A percentile compares a stretch with the other conserved stretches of the same genome.
These are phyloP conservation scores for Caenorhabditis remanei DNA, from an alignment of 1,140 invertebrate species.

Conservation along the genomic window DNA sequence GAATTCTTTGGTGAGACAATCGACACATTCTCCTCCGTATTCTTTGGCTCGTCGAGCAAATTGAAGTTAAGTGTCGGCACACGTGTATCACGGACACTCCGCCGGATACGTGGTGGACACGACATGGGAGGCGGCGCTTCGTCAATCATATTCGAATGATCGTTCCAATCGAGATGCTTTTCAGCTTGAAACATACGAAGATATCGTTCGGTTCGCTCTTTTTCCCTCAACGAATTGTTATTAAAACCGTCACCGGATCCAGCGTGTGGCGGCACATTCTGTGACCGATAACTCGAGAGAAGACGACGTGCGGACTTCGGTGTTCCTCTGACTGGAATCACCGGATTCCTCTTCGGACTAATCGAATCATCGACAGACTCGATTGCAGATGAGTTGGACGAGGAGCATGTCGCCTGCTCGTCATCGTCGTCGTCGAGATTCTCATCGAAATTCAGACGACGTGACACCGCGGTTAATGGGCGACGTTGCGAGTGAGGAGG, in stretches of 20 bases:
- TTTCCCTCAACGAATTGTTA: not conserved
- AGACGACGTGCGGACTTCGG: conserved; percentile 16
- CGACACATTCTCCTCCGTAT: no score
- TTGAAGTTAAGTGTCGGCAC: conserved; percentile 2
- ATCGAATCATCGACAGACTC: not conserved
- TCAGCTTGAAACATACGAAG: not conserved
- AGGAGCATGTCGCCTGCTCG: conserved; percentile 13
- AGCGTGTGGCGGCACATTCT: not conserved
- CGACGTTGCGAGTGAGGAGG: conserved; percentile 36
- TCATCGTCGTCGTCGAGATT: conserved; percentile 27
- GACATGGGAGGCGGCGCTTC: conserved; percentile 30
- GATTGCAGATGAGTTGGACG: conserved; percentile 30
- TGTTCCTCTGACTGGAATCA: conserved; percentile 1
- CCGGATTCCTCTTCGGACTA: not conserved
- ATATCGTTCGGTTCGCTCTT: conserved; percentile 17
- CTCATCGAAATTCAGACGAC: conserved; percentile 7
- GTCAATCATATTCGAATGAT: conserved; percentile 4
- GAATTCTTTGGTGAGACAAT: not conserved
- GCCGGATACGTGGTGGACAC: not conserved
- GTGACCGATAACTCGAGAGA: not conserved
- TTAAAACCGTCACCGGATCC: conserved; percentile 13
- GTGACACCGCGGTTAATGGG: conserved; percentile 1
- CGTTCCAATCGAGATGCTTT: not conserved
- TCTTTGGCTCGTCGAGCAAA: not conserved
- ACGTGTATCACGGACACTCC: not conserved